A percentile compares a stretch with the other conserved stretches of the same genome.
These are phyloP conservation scores for Limosa lapponica DNA, from an alignment of 2,797 vertebrate genomes.

Conservation along the genomic window DNA sequence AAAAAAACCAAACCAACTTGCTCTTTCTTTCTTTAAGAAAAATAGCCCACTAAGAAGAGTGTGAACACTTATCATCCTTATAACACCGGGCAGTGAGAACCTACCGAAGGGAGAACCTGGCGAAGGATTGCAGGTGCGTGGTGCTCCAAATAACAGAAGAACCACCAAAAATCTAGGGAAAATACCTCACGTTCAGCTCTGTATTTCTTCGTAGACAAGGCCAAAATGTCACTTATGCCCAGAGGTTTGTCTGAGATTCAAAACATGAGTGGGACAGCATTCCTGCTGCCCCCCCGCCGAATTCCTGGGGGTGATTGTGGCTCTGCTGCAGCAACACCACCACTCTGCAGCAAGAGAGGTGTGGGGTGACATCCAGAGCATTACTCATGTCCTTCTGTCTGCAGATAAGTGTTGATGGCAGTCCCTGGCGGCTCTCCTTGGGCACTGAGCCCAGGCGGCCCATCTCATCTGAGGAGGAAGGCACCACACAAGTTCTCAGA, in stretches of 20 bases:
- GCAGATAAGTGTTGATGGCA: constrained; percentile 5
- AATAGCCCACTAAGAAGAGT: neutral
- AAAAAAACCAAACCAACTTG: neutral
- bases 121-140: neutral
- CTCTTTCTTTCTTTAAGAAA: neutral
- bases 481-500: neutral
- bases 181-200: neutral
- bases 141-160: neutral
- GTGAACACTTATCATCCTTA: neutral
- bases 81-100: neutral
- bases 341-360: neutral
- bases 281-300: neutral
- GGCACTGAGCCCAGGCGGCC: neutral
- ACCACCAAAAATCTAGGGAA: neutral
- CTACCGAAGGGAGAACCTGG: neutral
- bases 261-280: neutral
- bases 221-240: neutral
- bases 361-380: constrained; percentile 43
- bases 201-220: neutral
- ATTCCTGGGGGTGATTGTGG: neutral
- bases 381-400: constrained; percentile 38
- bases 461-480: neutral
- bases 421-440: neutral
- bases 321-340: neutral
- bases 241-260: neutral